Evolutionary conservation across 2,113 vertebrate genomes (phyloP).

Genomic region (Sitta europaea): DNA sequence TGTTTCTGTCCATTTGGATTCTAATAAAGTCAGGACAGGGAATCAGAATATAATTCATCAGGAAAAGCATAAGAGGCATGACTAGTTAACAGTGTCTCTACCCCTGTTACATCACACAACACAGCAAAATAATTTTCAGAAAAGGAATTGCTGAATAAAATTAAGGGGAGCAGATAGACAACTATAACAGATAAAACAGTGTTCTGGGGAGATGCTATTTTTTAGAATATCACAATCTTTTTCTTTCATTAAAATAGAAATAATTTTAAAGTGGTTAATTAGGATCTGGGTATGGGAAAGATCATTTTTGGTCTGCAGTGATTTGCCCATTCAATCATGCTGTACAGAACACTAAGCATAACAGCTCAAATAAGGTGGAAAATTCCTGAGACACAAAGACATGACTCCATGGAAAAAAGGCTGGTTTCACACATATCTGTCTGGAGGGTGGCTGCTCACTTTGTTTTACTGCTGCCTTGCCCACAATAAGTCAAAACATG

Average conservation of each 20-base stretch:
- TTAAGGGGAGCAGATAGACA: neutral
- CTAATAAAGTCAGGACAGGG: neutral
- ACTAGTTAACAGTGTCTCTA: neutral
- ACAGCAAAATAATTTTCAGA: neutral
- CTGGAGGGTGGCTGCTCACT: neutral
- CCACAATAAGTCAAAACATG: neutral
- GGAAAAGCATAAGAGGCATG: neutral
- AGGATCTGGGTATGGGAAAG: neutral
- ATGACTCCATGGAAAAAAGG: constrained; percentile 15
- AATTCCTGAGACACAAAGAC: constrained; percentile 19
- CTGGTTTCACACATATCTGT: constrained; percentile 13
- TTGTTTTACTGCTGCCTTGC: neutral
- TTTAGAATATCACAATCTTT: neutral
- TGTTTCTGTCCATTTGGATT: neutral
- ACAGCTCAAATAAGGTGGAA: constrained; percentile 27
- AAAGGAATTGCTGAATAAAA: neutral
- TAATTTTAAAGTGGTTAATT: neutral
- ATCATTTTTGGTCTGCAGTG: neutral
- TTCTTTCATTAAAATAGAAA: neutral
- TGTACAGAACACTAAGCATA: constrained; percentile 10
- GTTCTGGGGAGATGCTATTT: neutral
- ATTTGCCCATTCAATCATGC: constrained; percentile 23
- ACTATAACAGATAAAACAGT: neutral
- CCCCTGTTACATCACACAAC: neutral
- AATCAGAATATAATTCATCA: neutral